phyloP scores from a whole-genome alignment of 2,113 vertebrate species.

The Craseonycteris thonglongyai region DNA sequence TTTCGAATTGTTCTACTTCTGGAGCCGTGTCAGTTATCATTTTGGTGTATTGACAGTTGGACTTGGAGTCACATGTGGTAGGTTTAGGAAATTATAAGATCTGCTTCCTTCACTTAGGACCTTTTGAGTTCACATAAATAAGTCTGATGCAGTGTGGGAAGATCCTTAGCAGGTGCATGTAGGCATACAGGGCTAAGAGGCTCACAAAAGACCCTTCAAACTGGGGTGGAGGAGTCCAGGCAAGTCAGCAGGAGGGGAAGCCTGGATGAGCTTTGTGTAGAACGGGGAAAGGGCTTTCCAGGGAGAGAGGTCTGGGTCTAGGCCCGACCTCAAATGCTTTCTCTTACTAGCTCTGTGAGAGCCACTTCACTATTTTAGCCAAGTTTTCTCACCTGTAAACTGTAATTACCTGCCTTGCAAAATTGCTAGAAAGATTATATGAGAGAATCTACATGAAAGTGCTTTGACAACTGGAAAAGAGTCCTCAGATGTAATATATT shows the following conservation, averaged over 20 bases:
- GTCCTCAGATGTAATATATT: neutral
- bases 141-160: neutral
- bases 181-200: no score
- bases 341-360: neutral
- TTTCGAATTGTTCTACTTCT: neutral
- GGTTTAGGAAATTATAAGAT: neutral
- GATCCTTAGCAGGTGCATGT: no score
- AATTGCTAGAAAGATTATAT: neutral
- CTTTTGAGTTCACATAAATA: neutral
- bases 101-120: neutral
- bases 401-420: neutral
- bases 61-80: neutral
- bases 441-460: neutral
- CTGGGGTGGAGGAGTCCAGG: neutral
- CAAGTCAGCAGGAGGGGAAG: neutral
- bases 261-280: neutral
- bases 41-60: neutral
- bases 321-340: neutral
- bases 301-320: neutral
- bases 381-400: neutral
- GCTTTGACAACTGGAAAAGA: neutral
- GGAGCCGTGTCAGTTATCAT: neutral
- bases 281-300: neutral
- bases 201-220: neutral
- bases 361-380: neutral